phyloP scores from a whole-genome alignment of 2,888 invertebrate genomes.

The Rhyacophila evoluta region DNA sequence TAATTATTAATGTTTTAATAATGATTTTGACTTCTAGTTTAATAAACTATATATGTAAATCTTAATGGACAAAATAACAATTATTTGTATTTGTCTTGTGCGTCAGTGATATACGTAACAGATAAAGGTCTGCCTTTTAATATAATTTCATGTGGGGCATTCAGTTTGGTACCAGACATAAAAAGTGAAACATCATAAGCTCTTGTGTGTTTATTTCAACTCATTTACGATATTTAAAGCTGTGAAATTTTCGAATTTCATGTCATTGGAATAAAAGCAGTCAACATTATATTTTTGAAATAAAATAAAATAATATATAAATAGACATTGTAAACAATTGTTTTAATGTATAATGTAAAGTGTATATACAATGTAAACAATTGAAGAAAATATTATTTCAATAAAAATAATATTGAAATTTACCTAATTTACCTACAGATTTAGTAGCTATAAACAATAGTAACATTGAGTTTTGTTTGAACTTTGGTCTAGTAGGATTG shows the following conservation, averaged over 20 bases:
- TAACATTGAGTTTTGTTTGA: neutral
- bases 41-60: neutral
- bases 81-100: neutral
- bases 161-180: conserved; percentile 23
- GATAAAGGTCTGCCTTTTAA: neutral
- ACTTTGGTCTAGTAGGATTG: neutral
- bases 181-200: neutral
- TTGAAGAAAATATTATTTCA: neutral
- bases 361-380: neutral
- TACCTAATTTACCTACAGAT: no score
- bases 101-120: neutral
- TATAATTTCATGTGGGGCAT: neutral
- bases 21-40: neutral
- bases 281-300: no score
- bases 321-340: no score
- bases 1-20: neutral
- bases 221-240: no score
- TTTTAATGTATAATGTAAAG: no score
- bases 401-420: neutral
- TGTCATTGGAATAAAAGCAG: no score
- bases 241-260: no score
- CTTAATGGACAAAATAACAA: neutral
- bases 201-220: neutral
- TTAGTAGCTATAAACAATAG: neutral
- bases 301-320: no score